These are phyloP conservation scores for Bolinopsis microptera DNA, from an alignment of 37 sponge, comb jelly and placozoan species.

Conservation along the genomic window DNA sequence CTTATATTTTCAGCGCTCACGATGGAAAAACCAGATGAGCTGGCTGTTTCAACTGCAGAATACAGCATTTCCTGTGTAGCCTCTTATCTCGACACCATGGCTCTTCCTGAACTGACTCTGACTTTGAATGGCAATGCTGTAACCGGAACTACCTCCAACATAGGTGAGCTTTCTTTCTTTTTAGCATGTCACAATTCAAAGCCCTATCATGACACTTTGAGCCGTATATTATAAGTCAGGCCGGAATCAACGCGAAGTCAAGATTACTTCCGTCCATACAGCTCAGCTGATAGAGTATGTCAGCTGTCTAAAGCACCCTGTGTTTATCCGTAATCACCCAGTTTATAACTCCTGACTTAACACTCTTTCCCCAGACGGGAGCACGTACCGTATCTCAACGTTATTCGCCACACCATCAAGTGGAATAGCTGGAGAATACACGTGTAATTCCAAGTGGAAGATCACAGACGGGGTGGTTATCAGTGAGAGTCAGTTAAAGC, in stretches of 20 bases:
- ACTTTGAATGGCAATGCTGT: not conserved
- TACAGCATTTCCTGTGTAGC: not conserved
- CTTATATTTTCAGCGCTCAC: not conserved
- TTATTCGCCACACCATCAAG: not conserved
- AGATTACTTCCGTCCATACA: too few relatives aligned
- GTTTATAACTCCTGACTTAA: too few relatives aligned
- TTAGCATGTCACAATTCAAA: too few relatives aligned
- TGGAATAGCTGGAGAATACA: not conserved
- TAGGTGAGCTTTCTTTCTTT: not conserved
- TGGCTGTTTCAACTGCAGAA: not conserved
- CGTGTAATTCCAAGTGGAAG: not conserved
- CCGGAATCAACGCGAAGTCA: too few relatives aligned
- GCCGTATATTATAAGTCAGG: too few relatives aligned
- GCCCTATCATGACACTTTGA: too few relatives aligned
- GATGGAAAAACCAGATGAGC: not conserved
- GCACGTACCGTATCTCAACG: too few relatives aligned
- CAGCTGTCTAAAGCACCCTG: too few relatives aligned
- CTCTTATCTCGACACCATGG: not conserved
- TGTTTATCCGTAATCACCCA: too few relatives aligned
- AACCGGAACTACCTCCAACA: not conserved
- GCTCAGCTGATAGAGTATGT: too few relatives aligned
- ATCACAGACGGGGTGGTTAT: not conserved
- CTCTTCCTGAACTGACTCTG: not conserved
- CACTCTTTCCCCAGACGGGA: too few relatives aligned
- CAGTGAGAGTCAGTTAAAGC: not conserved